These are phyloP conservation scores for Petrocephalus schoutedeni DNA, from an alignment of 2,797 vertebrate species.

Conservation along the genomic window DNA sequence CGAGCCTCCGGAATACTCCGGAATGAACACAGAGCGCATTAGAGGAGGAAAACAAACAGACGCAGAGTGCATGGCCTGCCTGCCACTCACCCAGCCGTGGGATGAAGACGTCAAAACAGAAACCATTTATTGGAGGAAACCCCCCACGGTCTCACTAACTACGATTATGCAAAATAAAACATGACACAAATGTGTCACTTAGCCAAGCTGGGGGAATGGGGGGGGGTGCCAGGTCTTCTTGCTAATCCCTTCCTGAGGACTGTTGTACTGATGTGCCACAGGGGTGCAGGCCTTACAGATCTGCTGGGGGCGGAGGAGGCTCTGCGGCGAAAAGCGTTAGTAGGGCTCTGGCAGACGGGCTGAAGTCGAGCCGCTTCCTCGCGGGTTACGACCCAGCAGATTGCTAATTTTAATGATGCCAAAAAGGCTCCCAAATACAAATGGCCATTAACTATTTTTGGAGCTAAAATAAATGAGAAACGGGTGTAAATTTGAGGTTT, in stretches of 20 bases:
- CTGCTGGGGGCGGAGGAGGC: not conserved
- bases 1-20: not conserved
- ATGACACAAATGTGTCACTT: not conserved
- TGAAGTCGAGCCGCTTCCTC: not conserved
- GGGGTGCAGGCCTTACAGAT: constrained; percentile 1
- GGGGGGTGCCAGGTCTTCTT: not conserved
- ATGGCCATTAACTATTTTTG: not conserved
- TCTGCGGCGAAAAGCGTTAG: not conserved
- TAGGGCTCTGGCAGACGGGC: not conserved
- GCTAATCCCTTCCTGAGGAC: not conserved
- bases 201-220: not conserved
- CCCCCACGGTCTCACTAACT: not conserved
- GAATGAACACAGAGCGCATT: not conserved
- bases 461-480: not conserved
- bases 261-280: not conserved
- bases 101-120: not conserved
- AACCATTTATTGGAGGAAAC: not conserved
- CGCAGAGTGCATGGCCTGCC: not conserved
- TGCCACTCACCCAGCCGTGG: not conserved
- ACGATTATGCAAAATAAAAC: not conserved
- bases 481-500: not conserved
- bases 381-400: not conserved
- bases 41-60: not conserved
- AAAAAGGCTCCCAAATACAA: not conserved
- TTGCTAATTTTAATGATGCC: not conserved